phyloP scores from a whole-genome alignment of 92 coral and sea anemone species.

The Siderastrea radians region DNA sequence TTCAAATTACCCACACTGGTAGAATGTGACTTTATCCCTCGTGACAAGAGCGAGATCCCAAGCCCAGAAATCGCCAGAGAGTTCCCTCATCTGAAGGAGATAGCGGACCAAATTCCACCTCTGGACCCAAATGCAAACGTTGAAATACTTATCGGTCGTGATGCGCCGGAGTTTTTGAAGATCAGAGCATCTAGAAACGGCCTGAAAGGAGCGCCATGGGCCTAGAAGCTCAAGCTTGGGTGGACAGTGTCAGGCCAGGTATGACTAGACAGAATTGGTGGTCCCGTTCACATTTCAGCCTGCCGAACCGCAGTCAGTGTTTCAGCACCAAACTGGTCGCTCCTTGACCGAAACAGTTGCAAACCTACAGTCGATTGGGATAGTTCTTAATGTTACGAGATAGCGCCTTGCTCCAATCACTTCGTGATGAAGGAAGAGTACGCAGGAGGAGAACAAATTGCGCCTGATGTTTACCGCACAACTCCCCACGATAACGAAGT shows the following conservation, averaged over 20 bases:
- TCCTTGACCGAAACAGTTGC: too few relatives aligned
- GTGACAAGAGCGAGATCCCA: slow-evolving; percentile 41
- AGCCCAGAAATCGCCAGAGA: slow-evolving; percentile 33
- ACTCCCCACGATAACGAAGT: slow-evolving; percentile 31
- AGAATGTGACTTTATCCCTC: slow-evolving; percentile 37
- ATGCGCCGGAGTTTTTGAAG: too few relatives aligned
- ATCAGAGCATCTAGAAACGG: too few relatives aligned
- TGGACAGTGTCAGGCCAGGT: too few relatives aligned
- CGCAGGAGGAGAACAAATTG: neutral
- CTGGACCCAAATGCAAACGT: slow-evolving; percentile 25
- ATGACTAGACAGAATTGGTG: too few relatives aligned
- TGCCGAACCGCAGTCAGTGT: too few relatives aligned
- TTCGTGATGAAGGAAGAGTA: slow-evolving; percentile 20
- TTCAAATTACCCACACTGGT: neutral
- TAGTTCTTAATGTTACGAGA: neutral
- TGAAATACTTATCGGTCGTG: slow-evolving; percentile 37
- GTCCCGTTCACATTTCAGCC: too few relatives aligned
- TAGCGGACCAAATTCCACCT: slow-evolving; percentile 43
- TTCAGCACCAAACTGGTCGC: too few relatives aligned
- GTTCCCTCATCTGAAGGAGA: slow-evolving; percentile 33
- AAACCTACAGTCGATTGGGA: too few relatives aligned
- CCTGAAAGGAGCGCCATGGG: too few relatives aligned
- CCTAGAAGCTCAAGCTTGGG: too few relatives aligned
- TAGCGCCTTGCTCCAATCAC: slow-evolving; percentile 21
- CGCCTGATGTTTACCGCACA: slow-evolving; percentile 39